Conservation (phyloP, 64 coral and sea anemone genomes). For the Hydrozoanthus tunicans region DNA sequence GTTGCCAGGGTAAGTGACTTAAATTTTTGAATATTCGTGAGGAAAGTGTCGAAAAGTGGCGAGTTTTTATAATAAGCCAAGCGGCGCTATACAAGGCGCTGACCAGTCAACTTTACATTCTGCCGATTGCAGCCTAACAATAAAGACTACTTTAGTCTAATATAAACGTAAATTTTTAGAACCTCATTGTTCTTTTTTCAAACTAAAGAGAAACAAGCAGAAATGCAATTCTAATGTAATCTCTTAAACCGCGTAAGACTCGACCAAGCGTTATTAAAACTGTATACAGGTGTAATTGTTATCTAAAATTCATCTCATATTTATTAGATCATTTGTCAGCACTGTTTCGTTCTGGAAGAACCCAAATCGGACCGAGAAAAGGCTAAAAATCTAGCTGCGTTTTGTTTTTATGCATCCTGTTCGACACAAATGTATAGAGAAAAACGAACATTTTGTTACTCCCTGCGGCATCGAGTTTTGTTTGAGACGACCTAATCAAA, state of each 20-base stretch:
- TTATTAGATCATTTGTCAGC: background rate
- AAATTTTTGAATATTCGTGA: background rate
- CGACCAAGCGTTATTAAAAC: background rate
- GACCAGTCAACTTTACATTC: too few species aligned
- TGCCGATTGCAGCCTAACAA: background rate
- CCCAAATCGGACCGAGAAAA: background rate
- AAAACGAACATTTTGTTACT: background rate
- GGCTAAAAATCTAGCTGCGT: background rate
- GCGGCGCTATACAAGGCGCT: background rate
- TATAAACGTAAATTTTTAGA: background rate
- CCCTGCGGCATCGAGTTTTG: background rate
- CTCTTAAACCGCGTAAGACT: background rate
- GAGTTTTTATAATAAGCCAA: background rate
- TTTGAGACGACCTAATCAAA: constrained; percentile 31
- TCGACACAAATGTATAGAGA: background rate
- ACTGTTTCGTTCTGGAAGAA: background rate
- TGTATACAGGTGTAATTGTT: constrained; percentile 39
- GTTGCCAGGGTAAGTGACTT: constrained; percentile 77
- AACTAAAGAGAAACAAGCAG: background rate
- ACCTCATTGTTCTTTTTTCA: background rate
- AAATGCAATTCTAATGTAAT: constrained; percentile 1
- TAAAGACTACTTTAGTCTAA: background rate
- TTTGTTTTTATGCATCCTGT: background rate
- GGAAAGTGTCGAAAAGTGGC: background rate
- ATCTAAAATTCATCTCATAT: constrained; percentile 21